A percentile compares a stretch with the other conserved stretches of the same genome.
Conservation (phyloP, 2,888 invertebrate genomes). For the Acrobasis suavella region DNA sequence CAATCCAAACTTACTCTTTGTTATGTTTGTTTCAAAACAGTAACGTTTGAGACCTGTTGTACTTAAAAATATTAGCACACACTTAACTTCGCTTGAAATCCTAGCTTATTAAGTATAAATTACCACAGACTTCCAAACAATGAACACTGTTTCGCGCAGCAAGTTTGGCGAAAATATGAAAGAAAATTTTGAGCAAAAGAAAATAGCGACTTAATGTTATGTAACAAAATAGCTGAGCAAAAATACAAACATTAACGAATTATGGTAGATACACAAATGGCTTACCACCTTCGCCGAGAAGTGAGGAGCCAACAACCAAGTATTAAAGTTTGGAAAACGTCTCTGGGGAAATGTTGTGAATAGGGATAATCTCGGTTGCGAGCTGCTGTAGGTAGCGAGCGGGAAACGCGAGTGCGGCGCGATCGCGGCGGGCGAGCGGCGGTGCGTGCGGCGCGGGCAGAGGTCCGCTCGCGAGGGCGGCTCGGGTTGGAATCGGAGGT, state of each 20-base stretch:
- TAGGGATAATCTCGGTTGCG: slow-evolving; percentile 32
- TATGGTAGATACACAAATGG: slow-evolving; percentile 51
- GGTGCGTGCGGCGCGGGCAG: slow-evolving; percentile 31
- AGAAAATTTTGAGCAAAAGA: slow-evolving; percentile 37
- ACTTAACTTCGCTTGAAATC: neutral
- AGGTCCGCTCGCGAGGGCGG: slow-evolving; percentile 60
- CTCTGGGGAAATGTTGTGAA: slow-evolving; percentile 37
- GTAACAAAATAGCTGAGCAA: slow-evolving; percentile 50
- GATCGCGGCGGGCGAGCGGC: slow-evolving; percentile 18
- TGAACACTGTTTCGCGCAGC: slow-evolving; percentile 35
- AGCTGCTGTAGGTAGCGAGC: neutral
- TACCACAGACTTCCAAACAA: slow-evolving; percentile 9
- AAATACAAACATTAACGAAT: slow-evolving; percentile 43
- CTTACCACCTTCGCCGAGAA: slow-evolving; percentile 62
- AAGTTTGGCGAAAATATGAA: slow-evolving; percentile 20
- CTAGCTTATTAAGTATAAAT: slow-evolving; percentile 11
- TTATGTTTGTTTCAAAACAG: neutral
- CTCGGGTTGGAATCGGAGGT: slow-evolving; percentile 56
- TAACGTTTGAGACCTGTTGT: slow-evolving; percentile 1
- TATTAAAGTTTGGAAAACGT: slow-evolving; percentile 47
- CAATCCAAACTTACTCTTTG: neutral
- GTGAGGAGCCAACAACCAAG: slow-evolving; percentile 41
- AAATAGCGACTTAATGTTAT: slow-evolving; percentile 50
- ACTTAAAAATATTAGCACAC: neutral
- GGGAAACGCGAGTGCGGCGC: slow-evolving; percentile 11